Evolutionary conservation across 2,113 vertebrate species (phyloP).

Genomic region (Aegypius monachus): DNA sequence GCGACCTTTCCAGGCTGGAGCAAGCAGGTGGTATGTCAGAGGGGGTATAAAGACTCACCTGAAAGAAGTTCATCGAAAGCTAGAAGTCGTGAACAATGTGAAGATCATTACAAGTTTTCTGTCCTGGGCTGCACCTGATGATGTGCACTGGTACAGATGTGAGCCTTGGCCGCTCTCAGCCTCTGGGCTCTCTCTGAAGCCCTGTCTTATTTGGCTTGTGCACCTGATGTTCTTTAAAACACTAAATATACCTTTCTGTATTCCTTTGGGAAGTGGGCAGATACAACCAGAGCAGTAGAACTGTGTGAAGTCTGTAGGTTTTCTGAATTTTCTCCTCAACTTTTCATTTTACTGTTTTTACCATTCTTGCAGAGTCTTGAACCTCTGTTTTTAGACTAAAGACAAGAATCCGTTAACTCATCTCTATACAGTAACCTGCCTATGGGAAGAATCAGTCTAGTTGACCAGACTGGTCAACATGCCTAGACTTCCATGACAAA

Average conservation of each 20-base stretch:
- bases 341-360: neutral
- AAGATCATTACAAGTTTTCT: neutral
- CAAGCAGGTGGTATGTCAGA: neutral
- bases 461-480: neutral
- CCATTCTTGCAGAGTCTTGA: neutral
- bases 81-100: neutral
- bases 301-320: neutral
- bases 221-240: neutral
- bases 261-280: neutral
- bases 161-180: neutral
- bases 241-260: neutral
- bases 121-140: neutral
- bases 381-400: neutral
- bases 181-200: neutral
- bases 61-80: neutral
- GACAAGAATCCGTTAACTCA: neutral
- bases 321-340: neutral
- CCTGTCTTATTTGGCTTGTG: neutral
- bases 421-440: neutral
- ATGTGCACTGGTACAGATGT: neutral
- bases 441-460: neutral
- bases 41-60: fast-evolving
- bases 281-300: neutral
- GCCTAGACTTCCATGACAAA: neutral
- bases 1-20: neutral